Base-by-base conservation (phyloP, 2,888 invertebrate species). In the Plebejus anna region DNA sequence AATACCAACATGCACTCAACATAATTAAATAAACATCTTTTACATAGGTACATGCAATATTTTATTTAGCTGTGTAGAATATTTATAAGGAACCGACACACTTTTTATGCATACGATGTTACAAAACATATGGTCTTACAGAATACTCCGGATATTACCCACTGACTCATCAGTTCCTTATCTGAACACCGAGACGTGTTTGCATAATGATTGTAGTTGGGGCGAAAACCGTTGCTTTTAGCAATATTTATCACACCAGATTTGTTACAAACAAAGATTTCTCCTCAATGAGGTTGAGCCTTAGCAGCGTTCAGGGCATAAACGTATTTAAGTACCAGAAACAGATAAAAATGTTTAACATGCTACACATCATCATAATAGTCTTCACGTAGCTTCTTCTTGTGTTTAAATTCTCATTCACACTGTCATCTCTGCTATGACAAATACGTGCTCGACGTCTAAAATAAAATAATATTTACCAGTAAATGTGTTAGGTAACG, bases 91-190 rank as follows among this genome's bases (percentile, higher is more conserved):
- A 82, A 81, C 81, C 85, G 86, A 84, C 85, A 88, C 83, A 88
- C 88, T 89, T 87, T 88, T 87, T 86, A 89, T 89, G 84, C 85
- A 83, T 83, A 79, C 77, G 79, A 80, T 79, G 88, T 86, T 83
- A 84, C 86, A 86, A 85, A 91, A 87, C 91, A 92, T 89, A 92
- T 93, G 91, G 91, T 87, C 85, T 84, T 81, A 83, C 82, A 86
- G 77, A 66, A 66, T 36, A 83, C 84, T 84, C 86, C 88, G 89
- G 89, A 91, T 88, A 89, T 90, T 84, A 84, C 82, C 80, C 80
- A 80, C 84, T 91, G 91, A 92, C 82, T 90, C 90, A 91, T 84
- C 81, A 82, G 78, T 81, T 85, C 85, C 86, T 89, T 89, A 88
- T 87, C 90, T 89, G 85, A 85, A 85, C 88, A 87, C 88, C 86